Base-by-base conservation (phyloP, 1,140 invertebrate species). In the Drosophila ohnishii region DNA sequence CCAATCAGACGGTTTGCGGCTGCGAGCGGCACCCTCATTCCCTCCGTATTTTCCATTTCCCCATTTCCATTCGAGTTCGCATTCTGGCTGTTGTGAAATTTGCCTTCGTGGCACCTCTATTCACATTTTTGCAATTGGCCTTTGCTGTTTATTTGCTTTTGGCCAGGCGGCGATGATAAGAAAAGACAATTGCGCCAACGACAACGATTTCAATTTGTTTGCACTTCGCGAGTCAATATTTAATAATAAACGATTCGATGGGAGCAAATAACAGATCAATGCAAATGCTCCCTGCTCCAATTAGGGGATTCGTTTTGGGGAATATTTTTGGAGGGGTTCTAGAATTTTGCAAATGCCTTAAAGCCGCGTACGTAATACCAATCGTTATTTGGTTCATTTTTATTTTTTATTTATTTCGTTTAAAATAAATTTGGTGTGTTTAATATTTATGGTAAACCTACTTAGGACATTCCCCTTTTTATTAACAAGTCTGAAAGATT, bases 101-200 rank as follows among this genome's bases (percentile, higher is more conserved):
- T 45, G 22, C 44, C 25, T 35, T 19, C 48, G 48, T 50, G 48
- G 48, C 61, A 42, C 39, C 56, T 25, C 61, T 30, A 14, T 22
- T 32, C 30, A n/a, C 45, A 25, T 66, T 78, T 66, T 37, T 75
- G 78, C 78, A 80, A 79, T 75, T 57, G 47, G 13, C 63, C 40
- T 50, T 80, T 75, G 60, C 25, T 61, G 19, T 25, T 37, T 61
- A 53, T 69, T 67, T 67, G 30, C 65, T 65, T 80, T 80, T 79
- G 39, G 67, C 19, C 67, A 78, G 14, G 50, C 57, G 30, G 62
- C 39, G 14, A 2, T 40, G 78, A 80, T 80, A 80, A 80, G 77
- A 51, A 25, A 75, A 30, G 57, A 55, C 79, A 80, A 80, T 80
- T 80, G 60, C 78, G 71, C 30, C 65, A 69, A 65, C 35, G 64